Evolutionary conservation across 1,140 invertebrate genomes (phyloP), one percentile per base, ranked within the genome.

Genomic region (Rhagoletis pomonella): DNA sequence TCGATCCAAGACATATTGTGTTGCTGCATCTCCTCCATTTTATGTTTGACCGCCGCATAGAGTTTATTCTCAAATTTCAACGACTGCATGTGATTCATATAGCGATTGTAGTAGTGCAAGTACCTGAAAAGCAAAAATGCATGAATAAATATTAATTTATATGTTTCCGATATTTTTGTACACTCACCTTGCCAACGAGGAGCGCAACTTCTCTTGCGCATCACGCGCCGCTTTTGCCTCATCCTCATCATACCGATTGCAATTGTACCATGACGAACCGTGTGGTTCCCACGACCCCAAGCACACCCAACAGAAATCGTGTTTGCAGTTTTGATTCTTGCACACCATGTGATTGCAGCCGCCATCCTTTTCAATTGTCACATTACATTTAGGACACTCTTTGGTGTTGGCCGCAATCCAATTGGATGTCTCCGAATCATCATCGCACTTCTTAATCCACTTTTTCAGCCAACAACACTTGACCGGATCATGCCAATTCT

Each of bases 1-100:
- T 99, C 99, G 91, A 99, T 99, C 99, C 99, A 99, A 77, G 98
- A 99, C 98, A 99, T 99, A 92, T 99, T 99, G 93, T 99, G 98
- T 90, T 99, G 98, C 92, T 99, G 98, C 98, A 99, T 99, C 94
- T 99, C 98, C 93, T 99, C 98, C 98, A 99, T 99, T 94, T 99
- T 99, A 90, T 97, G 96, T 93, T 99, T 98, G 12, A 99, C 97
- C 85, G 97, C 97, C 5, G 97, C 97, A 93, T 98, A 98, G 29
- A 98, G 94, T 95, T 99, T 99, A 93, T 97, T 96, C 94, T 99
- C 99, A 94, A 99, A 99, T 94, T 99, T 99, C 89, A 99, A 95
- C 88, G 98, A 99, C 93, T 99, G 98, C 97, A 99, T 99, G 94
- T 99, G 99, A 94, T 99, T 99, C 97, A 99, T 99, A 93, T 99